phyloP scores from a whole-genome alignment of 2,888 invertebrate species.

The Dascillus cervinus region DNA sequence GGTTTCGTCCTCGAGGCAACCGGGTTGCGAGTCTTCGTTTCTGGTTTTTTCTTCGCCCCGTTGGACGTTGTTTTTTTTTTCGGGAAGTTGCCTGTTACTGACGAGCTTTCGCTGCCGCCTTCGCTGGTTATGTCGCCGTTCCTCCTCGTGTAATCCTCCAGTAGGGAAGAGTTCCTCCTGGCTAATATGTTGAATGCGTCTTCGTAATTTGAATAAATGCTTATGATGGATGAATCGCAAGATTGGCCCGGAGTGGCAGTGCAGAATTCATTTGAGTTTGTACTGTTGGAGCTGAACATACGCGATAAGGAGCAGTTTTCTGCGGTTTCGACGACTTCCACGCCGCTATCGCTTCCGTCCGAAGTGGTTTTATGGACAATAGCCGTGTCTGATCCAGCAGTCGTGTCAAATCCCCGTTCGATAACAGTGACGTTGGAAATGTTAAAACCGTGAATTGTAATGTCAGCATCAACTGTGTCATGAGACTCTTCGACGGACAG shows the following conservation, averaged over 20 bases:
- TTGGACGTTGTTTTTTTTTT: slow-evolving; percentile 39
- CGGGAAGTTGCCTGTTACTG: slow-evolving; percentile 47
- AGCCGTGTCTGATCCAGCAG: slow-evolving; percentile 3
- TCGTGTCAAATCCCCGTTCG: slow-evolving; percentile 19
- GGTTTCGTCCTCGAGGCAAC: slow-evolving; percentile 33
- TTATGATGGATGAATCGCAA: slow-evolving; percentile 70
- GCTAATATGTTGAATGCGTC: slow-evolving; percentile 47
- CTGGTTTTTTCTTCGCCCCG: slow-evolving; percentile 50
- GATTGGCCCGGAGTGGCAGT: slow-evolving; percentile 57
- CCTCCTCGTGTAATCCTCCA: slow-evolving; percentile 36
- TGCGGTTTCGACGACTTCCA: slow-evolving; percentile 56
- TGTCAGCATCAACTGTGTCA: slow-evolving; percentile 29
- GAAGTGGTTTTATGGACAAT: slow-evolving; percentile 19
- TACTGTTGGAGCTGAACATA: slow-evolving; percentile 51
- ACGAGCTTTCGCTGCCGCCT: slow-evolving; percentile 73
- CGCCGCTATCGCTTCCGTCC: slow-evolving; percentile 76
- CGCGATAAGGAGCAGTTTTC: slow-evolving; percentile 42
- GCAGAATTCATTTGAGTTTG: slow-evolving; percentile 53
- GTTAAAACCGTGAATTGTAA: slow-evolving; percentile 35
- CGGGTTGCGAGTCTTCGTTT: slow-evolving; percentile 26
- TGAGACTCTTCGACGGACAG: no score
- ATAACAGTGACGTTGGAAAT: slow-evolving; percentile 33
- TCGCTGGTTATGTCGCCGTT: slow-evolving; percentile 53
- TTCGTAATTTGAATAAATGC: slow-evolving; percentile 68
- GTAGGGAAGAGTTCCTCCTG: slow-evolving; percentile 37